Evolutionary conservation across 2,888 invertebrate genomes (phyloP), one percentile per base, ranked within the genome.

Genomic region (Ryuthela nishihirai): DNA sequence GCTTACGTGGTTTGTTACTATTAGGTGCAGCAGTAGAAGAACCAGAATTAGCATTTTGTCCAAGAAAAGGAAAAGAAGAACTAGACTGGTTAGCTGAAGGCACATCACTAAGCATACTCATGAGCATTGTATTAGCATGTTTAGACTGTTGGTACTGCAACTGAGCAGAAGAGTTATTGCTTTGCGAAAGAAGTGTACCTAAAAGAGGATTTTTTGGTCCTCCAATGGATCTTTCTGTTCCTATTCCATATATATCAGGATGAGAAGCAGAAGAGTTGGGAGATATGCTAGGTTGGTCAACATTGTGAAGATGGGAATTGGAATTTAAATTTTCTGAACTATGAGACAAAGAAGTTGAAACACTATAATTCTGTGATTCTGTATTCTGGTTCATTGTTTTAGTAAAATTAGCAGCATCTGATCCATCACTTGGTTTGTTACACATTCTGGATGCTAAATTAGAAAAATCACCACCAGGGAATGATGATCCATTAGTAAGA

Each of bases 81-180:
- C 56, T 52, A 12, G 54, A 52, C 9, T 59, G 43, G 29, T 65
- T 66, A n/a, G 67, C 67, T 9, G 66, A 52, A 10, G 67, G 67
- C 3, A 66, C 55, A 53, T 67, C 67, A 45, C 64, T 64, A 2
- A 67, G 47, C 67, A 67, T 67, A 29, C 56, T 65, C 66, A 67
- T 64, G 5, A 67, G 41, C 67, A 67, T 67, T 24, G 65, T 54
- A 42, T 67, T 67, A 18, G 56, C 56, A 34, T 47, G 65, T 18
- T 49, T 26, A 24, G 23, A 32, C 17, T 40, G 40, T n/a, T 60
- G 62, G 18, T 45, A 60, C 10, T 53, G 58, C 25, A 25, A 36
- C 9, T 40, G 40, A 25, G 47, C 24, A 42, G 38, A 47, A 1
- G 59, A 39, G 39, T 36, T 50, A 15, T 35, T 35, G 34, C 40